Evolutionary conservation across 2,113 vertebrate species (phyloP), one percentile per base, ranked within the genome.

Genomic region (Clarias macrocephalus): DNA sequence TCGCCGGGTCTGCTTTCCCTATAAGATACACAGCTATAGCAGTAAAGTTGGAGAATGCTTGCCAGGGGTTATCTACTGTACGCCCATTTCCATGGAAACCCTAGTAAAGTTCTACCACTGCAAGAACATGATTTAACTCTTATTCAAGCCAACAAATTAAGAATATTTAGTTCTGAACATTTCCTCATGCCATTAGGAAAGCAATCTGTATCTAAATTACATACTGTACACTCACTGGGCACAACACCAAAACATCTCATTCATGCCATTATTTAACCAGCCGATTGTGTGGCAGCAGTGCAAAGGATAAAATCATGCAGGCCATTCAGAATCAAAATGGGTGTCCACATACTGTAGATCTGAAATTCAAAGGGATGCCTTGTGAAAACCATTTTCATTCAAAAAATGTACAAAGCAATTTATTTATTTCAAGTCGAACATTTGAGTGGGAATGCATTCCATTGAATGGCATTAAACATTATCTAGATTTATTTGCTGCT

Each of bases 81-180:
- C n/a, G 28, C 62, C 56, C 57, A 80, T 80, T 80, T 80, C 28
- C 28, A 62, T 80, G 30, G 30, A 62, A 80, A 62, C 57, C 57
- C 11, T 80, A 3, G 3, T 37, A 80, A 30, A 80, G 18, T 23
- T 33, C 30, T 37, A 2, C 25, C 60, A 30, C 8, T 60, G 25
- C 56, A 15, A 79, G 25, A 57, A n/a, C 75, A 77, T 77, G 52
- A 77, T 28, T 77, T 25, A 77, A 76, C 21, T 1, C 23, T 52
- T 42, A 80, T 59, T 33, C 56, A 59, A 33, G n/a, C n/a, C 56
- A 54, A 60, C 10, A 5, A 62, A 23, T 37, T 12, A 42, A 42
- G 54, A 81, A 25, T 1, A 1, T 37, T 2, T 1, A 81, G 33
- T 23, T 11, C 30, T 62, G 57, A 57, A 81, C 19, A 16, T 60